A percentile compares a stretch with the other conserved stretches of the same genome.
These are phyloP conservation scores for Macrostomum lignano DNA, from an alignment of 1,140 invertebrate species.

Conservation along the genomic window DNA sequence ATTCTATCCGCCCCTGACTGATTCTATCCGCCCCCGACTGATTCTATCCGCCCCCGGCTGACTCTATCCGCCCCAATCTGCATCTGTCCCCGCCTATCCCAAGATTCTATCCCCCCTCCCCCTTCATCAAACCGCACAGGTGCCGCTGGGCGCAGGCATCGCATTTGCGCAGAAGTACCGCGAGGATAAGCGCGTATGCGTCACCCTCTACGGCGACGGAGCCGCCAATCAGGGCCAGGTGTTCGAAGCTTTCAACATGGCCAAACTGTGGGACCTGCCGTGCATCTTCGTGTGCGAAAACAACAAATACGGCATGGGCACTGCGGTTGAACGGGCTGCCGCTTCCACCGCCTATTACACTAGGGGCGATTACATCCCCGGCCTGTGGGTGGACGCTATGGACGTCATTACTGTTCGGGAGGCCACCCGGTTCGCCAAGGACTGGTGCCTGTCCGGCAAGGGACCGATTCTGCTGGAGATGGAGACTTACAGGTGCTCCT, in stretches of 20 bases:
- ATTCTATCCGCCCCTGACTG: too few relatives aligned
- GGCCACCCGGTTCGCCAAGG: slow-evolving; percentile 48
- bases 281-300: slow-evolving; percentile 85
- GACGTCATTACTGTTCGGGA: slow-evolving; percentile 68
- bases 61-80: too few relatives aligned
- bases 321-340: slow-evolving; percentile 50
- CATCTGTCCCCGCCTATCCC: too few relatives aligned
- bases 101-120: too few relatives aligned
- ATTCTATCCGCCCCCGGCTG: too few relatives aligned
- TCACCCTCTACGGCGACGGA: slow-evolving; percentile 77
- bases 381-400: slow-evolving; percentile 71
- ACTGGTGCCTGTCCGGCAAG: slow-evolving; percentile 48
- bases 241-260: slow-evolving; percentile 42
- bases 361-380: slow-evolving; percentile 71
- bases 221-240: slow-evolving; percentile 68
- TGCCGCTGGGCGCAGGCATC: slow-evolving; percentile 66
- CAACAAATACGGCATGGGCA: slow-evolving; percentile 92
- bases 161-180: slow-evolving; percentile 66
- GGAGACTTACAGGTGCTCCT: slow-evolving; percentile 44
- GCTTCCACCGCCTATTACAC: slow-evolving; percentile 67
- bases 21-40: too few relatives aligned
- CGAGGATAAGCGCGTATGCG: slow-evolving; percentile 43
- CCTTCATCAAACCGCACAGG: slow-evolving; percentile 30
- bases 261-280: slow-evolving; percentile 63
- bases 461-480: slow-evolving; percentile 66